A percentile compares a stretch with the other conserved stretches of the same genome.
Conservation (phyloP, 1,140 invertebrate species). For the Fragariocoptes setiger region DNA sequence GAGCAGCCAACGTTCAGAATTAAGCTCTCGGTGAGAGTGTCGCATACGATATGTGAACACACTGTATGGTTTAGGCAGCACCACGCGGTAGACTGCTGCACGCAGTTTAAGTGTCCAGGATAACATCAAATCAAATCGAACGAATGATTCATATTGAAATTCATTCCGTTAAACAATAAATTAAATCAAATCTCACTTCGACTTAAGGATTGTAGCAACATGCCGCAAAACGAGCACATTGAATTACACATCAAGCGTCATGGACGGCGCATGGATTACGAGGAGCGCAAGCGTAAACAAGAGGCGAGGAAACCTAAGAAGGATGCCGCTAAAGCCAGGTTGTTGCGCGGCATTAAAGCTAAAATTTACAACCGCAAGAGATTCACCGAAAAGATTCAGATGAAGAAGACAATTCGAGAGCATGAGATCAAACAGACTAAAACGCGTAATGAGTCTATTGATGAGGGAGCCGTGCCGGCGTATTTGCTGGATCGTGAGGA, state of each 20-base stretch:
- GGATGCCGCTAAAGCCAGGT: conserved; percentile 52
- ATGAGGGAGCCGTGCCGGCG: conserved; percentile 69
- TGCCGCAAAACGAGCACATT: conserved; percentile 99
- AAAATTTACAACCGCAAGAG: conserved; percentile 90
- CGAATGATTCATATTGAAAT: no score
- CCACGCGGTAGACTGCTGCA: no score
- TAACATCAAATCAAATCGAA: no score
- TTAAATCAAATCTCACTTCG: no score
- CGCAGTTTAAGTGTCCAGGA: no score
- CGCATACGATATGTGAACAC: no score
- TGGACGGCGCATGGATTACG: conserved; percentile 81
- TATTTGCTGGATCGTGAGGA: conserved; percentile 86
- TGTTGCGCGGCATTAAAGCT: conserved; percentile 74
- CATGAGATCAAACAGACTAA: conserved; percentile 48
- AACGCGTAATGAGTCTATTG: conserved; percentile 27
- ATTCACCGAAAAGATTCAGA: conserved; percentile 89
- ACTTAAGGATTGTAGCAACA: no score
- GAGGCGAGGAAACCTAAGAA: conserved; percentile 73
- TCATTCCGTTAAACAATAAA: no score
- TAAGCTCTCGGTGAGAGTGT: no score
- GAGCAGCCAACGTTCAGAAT: no score
- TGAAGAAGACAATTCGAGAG: conserved; percentile 84
- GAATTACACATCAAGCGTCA: conserved; percentile 82
- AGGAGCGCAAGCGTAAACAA: conserved; percentile 78
- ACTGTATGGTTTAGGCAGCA: no score